Conservation (phyloP, 1,140 invertebrate species). For the Magallana angulata region DNA sequence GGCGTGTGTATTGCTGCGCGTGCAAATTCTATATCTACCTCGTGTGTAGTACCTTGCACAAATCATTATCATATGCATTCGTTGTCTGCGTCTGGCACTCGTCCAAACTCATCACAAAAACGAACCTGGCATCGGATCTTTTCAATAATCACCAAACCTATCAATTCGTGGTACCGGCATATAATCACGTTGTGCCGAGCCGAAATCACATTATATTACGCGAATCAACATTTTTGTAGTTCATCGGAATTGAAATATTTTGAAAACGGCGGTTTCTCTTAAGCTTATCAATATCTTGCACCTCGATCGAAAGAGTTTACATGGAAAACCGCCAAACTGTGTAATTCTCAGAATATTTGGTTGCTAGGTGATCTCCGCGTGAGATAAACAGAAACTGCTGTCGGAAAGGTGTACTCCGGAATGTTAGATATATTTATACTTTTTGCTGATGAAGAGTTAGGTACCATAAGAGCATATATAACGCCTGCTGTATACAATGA, state of each 20-base stretch:
- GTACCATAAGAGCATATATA: background rate
- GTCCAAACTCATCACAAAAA: slow-evolving; percentile 31
- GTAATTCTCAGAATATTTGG: slow-evolving; percentile 32
- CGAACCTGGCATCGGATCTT: background rate
- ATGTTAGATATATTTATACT: slow-evolving; percentile 21
- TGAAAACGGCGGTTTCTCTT: background rate
- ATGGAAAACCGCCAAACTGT: background rate
- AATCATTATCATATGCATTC: slow-evolving; percentile 33
- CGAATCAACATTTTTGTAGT: slow-evolving; percentile 14
- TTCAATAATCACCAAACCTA: background rate
- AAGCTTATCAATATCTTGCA: slow-evolving; percentile 25
- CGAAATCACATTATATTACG: slow-evolving; percentile 5
- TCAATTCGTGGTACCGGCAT: background rate
- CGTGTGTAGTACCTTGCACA: background rate
- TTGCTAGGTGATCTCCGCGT: slow-evolving; percentile 1
- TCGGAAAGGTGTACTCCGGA: slow-evolving; percentile 5
- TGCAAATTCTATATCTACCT: slow-evolving; percentile 22
- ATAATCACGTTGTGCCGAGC: background rate
- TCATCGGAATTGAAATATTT: slow-evolving; percentile 8
- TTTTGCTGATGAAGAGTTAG: slow-evolving; percentile 20
- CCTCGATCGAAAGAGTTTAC: slow-evolving; percentile 30
- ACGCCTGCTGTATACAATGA: too few relatives aligned
- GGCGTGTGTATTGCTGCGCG: slow-evolving; percentile 13
- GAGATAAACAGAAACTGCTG: slow-evolving; percentile 18
- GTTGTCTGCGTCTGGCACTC: background rate